A percentile compares a stretch with the other conserved stretches of the same genome.
phyloP scores from a whole-genome alignment of 2,888 invertebrate genomes.

The Drosophila phalerata region DNA sequence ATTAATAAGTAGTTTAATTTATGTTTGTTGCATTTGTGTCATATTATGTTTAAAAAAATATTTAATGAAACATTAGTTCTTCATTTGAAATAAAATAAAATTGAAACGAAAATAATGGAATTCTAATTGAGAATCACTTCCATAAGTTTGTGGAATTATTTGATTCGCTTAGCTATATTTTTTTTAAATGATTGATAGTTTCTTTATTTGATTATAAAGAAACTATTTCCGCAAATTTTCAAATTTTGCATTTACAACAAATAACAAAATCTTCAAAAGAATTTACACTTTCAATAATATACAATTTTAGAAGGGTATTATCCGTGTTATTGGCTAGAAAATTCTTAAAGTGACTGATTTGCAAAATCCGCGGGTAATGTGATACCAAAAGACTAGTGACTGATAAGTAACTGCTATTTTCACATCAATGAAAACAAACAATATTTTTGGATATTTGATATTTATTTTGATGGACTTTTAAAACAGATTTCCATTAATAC shows the following conservation, averaged over 20 bases:
- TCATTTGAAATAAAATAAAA: too few species aligned
- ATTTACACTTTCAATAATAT: too few species aligned
- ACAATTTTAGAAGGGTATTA: background rate
- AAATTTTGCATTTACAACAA: too few species aligned
- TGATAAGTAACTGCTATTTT: conserved; percentile 8
- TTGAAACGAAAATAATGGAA: background rate
- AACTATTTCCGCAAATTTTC: background rate
- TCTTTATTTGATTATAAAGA: too few species aligned
- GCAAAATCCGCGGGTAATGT: conserved; percentile 18
- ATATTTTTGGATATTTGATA: conserved; percentile 37
- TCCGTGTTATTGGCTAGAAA: too few species aligned
- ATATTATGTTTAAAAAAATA: too few species aligned
- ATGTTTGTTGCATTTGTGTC: too few species aligned
- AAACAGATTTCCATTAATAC: conserved; percentile 46
- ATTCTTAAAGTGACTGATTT: background rate
- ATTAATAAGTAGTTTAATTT: too few species aligned
- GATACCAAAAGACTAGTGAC: conserved; percentile 13
- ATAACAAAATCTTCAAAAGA: background rate
- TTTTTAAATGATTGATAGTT: background rate
- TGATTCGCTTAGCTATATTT: background rate
- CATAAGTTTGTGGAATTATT: background rate
- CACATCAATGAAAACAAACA: conserved; percentile 8
- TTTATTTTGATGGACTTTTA: conserved; percentile 25
- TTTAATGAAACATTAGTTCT: background rate
- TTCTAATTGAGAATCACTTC: background rate